Evolutionary conservation across 2,113 vertebrate genomes (phyloP).

Genomic region (Varanus komodoensis): DNA sequence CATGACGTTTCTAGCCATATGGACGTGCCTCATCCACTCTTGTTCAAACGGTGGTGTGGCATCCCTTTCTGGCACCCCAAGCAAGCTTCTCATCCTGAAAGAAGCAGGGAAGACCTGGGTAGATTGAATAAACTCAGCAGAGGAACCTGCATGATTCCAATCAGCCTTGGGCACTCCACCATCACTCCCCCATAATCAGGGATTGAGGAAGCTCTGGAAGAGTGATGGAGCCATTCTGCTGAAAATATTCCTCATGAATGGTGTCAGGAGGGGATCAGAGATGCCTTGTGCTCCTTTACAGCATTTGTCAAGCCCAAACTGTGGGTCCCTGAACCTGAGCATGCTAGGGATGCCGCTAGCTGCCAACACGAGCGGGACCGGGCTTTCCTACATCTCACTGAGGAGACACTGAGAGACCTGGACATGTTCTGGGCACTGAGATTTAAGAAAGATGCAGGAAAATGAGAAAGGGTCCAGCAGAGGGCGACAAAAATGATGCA

Average conservation of each 20-base stretch:
- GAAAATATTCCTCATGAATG: not conserved
- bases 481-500: too few relatives aligned
- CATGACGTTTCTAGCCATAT: fast-evolving
- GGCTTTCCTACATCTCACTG: not conserved
- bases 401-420: too few relatives aligned
- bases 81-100: not conserved
- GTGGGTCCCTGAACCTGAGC: not conserved
- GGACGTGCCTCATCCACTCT: not conserved
- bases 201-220: not conserved
- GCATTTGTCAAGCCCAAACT: not conserved
- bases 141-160: not conserved
- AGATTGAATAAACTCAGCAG: too few relatives aligned
- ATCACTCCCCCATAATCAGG: not conserved
- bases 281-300: too few relatives aligned
- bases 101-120: not conserved
- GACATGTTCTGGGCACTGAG: too few relatives aligned
- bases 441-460: too few relatives aligned
- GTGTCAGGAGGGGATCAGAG: too few relatives aligned
- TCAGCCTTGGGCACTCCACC: not conserved
- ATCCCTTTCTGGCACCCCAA: not conserved
- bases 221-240: not conserved
- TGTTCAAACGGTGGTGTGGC: not conserved
- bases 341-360: not conserved
- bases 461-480: too few relatives aligned
- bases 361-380: too few relatives aligned